Evolutionary conservation across 2,113 vertebrate species (phyloP).

Genomic region (Ciconia maguari): DNA sequence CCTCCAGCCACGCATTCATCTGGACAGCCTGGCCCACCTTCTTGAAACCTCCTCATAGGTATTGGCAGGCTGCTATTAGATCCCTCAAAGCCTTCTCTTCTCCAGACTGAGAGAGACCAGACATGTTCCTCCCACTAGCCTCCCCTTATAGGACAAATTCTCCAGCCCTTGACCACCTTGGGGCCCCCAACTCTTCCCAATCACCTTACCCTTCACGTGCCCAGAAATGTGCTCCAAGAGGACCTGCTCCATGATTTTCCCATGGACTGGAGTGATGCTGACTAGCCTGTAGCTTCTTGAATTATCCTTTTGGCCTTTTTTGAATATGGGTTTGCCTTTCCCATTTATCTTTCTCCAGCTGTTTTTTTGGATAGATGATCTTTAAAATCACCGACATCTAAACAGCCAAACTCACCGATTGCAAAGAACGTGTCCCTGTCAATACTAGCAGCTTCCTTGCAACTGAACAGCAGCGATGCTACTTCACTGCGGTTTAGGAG

Average conservation of each 20-base stretch:
- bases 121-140: not conserved
- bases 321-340: rapidly evolving
- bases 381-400: rapidly evolving
- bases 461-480: constrained; percentile 87
- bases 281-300: not conserved
- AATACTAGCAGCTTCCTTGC: constrained; percentile 85
- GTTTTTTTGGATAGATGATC: rapidly evolving
- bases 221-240: not conserved
- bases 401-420: constrained; percentile 79
- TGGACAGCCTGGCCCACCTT: not conserved
- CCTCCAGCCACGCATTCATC: not conserved
- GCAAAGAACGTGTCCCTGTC: constrained; percentile 91
- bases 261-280: not conserved
- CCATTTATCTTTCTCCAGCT: too few relatives aligned
- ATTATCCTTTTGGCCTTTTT: not conserved
- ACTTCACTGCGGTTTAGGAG: constrained; percentile 77
- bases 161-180: not conserved
- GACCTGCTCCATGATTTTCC: not conserved
- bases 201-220: rapidly evolving
- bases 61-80: not conserved
- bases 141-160: not conserved
- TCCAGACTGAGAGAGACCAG: not conserved
- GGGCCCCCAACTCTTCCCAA: not conserved
- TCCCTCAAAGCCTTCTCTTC: not conserved
- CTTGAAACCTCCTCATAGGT: not conserved